These are phyloP conservation scores for Drosophila littoralis DNA, from an alignment of 1,140 invertebrate genomes.

Conservation along the genomic window DNA sequence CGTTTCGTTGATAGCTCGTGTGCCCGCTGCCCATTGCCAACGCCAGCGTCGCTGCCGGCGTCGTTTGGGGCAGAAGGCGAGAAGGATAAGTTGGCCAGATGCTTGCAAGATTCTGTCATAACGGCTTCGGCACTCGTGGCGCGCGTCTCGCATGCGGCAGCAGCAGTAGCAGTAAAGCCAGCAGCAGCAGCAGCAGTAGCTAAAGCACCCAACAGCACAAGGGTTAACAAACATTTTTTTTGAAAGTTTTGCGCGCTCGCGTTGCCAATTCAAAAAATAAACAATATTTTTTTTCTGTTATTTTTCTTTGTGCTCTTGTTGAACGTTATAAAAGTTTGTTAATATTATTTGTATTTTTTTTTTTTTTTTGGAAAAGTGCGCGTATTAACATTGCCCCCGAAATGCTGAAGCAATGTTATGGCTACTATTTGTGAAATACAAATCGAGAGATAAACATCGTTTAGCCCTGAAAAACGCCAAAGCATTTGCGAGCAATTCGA, in stretches of 20 bases:
- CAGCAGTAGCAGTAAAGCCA: slow-evolving; percentile 20
- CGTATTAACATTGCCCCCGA: background rate
- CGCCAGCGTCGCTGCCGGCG: slow-evolving; percentile 16
- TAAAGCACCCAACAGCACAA: slow-evolving; percentile 10
- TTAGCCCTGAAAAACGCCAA: slow-evolving; percentile 20
- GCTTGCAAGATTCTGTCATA: slow-evolving; percentile 81
- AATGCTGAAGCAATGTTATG: slow-evolving; percentile 47
- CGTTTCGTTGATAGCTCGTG: slow-evolving; percentile 9
- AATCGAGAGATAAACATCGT: slow-evolving; percentile 32
- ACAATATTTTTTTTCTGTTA: background rate
- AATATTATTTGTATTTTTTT: background rate
- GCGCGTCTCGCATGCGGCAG: slow-evolving; percentile 67
- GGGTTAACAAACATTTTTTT: slow-evolving; percentile 4
- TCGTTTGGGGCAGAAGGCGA: slow-evolving; percentile 17
- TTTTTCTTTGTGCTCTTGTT: slow-evolving; percentile 33
- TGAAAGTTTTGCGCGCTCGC: slow-evolving; percentile 27
- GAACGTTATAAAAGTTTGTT: slow-evolving; percentile 17
- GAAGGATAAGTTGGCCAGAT: slow-evolving; percentile 77
- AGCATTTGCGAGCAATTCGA: slow-evolving; percentile 5
- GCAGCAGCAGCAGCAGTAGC: slow-evolving; percentile 3
- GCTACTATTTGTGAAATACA: slow-evolving; percentile 47
- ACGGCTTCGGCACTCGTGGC: slow-evolving; percentile 80
- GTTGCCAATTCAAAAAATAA: slow-evolving; percentile 1
- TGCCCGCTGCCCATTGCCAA: slow-evolving; percentile 3
- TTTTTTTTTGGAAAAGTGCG: slow-evolving; percentile 23